These are phyloP conservation scores for Hypsopygia costalis DNA, from an alignment of 2,888 invertebrate genomes.

Conservation along the genomic window DNA sequence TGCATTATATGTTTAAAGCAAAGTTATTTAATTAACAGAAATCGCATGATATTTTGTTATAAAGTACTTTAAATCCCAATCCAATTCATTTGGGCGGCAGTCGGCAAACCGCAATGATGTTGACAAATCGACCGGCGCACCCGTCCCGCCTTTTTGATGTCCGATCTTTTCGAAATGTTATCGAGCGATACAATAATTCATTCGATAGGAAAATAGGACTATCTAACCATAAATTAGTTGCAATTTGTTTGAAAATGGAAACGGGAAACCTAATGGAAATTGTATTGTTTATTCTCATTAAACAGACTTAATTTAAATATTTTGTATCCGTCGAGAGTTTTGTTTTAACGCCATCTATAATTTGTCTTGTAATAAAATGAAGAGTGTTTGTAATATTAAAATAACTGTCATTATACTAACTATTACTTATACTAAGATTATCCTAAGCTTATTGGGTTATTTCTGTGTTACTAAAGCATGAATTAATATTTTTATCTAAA, in stretches of 20 bases:
- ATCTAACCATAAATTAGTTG: slow-evolving; percentile 20
- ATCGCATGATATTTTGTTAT: slow-evolving; percentile 25
- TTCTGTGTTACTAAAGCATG: too few species aligned
- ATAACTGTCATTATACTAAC: too few species aligned
- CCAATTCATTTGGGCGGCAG: slow-evolving; percentile 63
- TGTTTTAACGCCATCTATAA: too few species aligned
- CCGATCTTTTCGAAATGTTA: slow-evolving; percentile 57
- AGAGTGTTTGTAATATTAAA: too few species aligned
- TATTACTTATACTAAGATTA: too few species aligned
- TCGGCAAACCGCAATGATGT: slow-evolving; percentile 63
- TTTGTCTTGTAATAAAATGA: too few species aligned
- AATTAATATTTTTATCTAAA: too few species aligned
- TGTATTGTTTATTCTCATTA: neutral
- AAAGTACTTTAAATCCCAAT: slow-evolving; percentile 51
- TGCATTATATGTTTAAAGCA: neutral
- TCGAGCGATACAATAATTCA: slow-evolving; percentile 54
- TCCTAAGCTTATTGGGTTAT: too few species aligned
- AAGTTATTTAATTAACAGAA: slow-evolving; percentile 8
- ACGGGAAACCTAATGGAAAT: slow-evolving; percentile 4
- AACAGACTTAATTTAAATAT: neutral
- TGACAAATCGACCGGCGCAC: slow-evolving; percentile 65
- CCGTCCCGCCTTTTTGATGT: slow-evolving; percentile 69
- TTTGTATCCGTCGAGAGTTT: too few species aligned
- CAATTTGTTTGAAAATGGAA: neutral
- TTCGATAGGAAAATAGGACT: slow-evolving; percentile 31